Conservation (phyloP, 2,113 vertebrate genomes). For the Gnathonemus longibarbis region DNA sequence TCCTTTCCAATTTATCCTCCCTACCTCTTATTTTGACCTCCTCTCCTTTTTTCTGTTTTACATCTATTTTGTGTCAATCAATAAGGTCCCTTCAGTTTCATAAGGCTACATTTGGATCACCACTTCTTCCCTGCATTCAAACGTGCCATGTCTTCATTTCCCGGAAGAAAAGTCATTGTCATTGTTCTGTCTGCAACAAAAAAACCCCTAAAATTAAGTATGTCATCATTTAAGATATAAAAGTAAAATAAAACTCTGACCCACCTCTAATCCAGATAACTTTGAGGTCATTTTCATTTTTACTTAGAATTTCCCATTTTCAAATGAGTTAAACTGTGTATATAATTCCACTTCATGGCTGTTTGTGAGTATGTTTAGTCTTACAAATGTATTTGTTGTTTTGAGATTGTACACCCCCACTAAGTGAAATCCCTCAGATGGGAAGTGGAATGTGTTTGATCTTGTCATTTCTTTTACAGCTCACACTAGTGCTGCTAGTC, state of each 20-base stretch:
- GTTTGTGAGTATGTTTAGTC: not conserved
- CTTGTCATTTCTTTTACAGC: not conserved
- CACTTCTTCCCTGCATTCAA: not conserved
- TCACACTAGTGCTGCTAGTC: not conserved
- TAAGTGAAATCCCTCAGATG: not conserved
- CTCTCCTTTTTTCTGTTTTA: not conserved
- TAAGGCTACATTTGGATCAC: not conserved
- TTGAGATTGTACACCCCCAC: not conserved
- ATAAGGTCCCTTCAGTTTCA: not conserved
- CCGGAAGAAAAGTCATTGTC: not conserved
- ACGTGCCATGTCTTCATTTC: not conserved
- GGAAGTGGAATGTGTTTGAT: not conserved
- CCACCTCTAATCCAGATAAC: not conserved
- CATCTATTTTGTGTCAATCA: not conserved
- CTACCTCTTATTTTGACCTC: not conserved
- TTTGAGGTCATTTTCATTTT: not conserved
- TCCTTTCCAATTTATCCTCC: not conserved
- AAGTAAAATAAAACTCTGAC: not conserved
- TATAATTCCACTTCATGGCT: not conserved
- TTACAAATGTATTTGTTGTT: not conserved
- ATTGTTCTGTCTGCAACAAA: not conserved
- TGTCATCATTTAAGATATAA: not conserved
- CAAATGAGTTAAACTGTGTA: not conserved
- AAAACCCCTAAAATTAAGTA: not conserved
- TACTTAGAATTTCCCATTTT: not conserved